Conservation (phyloP, 2,113 vertebrate species). For the Vicugna pacos region DNA sequence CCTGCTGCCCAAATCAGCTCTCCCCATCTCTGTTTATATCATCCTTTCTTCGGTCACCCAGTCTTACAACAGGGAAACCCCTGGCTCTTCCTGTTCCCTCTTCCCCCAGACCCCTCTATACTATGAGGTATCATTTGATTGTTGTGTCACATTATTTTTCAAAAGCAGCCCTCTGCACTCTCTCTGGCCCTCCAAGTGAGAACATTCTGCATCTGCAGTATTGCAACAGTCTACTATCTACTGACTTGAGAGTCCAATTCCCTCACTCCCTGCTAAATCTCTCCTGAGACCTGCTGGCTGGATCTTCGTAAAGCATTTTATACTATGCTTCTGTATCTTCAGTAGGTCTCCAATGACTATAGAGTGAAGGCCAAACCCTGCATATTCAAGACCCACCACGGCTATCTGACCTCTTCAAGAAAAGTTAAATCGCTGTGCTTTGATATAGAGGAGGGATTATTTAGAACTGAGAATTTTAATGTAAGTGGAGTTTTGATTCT, state of each 20-base stretch:
- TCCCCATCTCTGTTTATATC: neutral
- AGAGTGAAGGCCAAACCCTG: neutral
- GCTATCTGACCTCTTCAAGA: neutral
- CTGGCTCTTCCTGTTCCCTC: neutral
- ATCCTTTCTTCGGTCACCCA: neutral
- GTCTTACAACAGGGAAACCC: neutral
- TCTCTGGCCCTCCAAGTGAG: neutral
- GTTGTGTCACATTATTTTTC: neutral
- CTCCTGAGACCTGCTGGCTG: neutral
- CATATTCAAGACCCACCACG: neutral
- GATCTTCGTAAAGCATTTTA: neutral
- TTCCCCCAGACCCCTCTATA: neutral
- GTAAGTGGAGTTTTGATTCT: conserved; percentile 12
- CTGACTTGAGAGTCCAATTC: neutral
- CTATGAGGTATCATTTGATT: neutral
- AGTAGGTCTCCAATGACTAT: neutral
- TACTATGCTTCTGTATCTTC: neutral
- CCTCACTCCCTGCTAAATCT: neutral
- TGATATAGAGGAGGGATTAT: neutral
- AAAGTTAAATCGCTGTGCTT: neutral
- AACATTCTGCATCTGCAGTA: neutral
- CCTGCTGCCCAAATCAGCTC: neutral
- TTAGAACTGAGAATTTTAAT: conserved; percentile 41
- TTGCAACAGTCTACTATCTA: neutral
- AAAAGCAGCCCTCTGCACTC: neutral